Conservation (phyloP, 2,797 vertebrate genomes). For the Sebastes taczanowskii region DNA sequence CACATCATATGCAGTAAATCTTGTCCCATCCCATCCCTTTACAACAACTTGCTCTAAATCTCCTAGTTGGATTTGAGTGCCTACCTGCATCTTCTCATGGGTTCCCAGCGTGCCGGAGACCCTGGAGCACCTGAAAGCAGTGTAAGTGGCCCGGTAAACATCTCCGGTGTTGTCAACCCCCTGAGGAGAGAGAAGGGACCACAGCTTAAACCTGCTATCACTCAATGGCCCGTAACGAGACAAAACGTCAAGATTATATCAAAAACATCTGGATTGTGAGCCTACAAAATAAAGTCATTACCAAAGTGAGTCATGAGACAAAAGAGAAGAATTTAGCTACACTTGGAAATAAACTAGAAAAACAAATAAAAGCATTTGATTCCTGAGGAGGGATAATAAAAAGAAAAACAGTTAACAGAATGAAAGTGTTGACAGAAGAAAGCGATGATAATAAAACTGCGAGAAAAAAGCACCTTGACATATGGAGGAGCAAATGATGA, state of each 20-base stretch:
- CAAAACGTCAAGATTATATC: not conserved
- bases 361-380: not conserved
- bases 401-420: not conserved
- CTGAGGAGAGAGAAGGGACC: conserved; percentile 70
- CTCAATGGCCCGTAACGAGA: not conserved
- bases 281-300: not conserved
- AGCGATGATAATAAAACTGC: not conserved
- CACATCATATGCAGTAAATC: too few relatives aligned
- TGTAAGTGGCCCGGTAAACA: conserved; percentile 92
- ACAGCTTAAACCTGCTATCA: not conserved
- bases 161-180: conserved; percentile 87
- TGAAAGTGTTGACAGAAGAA: not conserved
- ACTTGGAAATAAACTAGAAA: not conserved
- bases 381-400: not conserved
- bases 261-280: not conserved
- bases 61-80: not conserved
- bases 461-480: conserved; percentile 85
- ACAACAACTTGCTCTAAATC: not conserved
- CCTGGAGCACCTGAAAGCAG: conserved; percentile 88
- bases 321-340: not conserved
- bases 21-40: too few relatives aligned
- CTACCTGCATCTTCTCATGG: conserved; percentile 87
- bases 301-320: not conserved
- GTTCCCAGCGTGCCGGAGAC: conserved; percentile 87
- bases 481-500: conserved; percentile 95